Evolutionary conservation across 1,140 invertebrate species (phyloP), one percentile per base, ranked within the genome.

Genomic region (Plectrocnemia conspersa): DNA sequence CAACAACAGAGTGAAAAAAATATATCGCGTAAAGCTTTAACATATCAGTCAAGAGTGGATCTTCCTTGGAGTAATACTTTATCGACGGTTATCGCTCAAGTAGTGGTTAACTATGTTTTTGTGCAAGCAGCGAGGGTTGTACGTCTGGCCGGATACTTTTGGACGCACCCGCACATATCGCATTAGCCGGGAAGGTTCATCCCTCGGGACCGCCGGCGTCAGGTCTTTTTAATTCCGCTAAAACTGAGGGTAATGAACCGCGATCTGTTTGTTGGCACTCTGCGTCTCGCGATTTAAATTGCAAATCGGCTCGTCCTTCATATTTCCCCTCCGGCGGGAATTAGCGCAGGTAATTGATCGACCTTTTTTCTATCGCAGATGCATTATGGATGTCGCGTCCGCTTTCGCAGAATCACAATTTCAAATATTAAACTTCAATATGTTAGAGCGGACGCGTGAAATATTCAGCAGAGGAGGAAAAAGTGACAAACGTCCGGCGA

Each of bases 171-270:
- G 27, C 27, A 29, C 7, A 13, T 29, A 13, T 9, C 27, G n/a
- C 7, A 29, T 13, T 29, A 13, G 7, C 13, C 27, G 27, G 27
- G n/a, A 13, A 9, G 10, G 3, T 35, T 29, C 38, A 33, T 32
- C 46, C 54, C 46, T 23, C 25, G 32, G 19, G 24, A 27, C 40
- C 21, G 32, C 46, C 35, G 33, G 38, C 53, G 58, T 59, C 58
- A 59, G 58, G 53, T 48, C 47, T 38, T 54, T 59, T 55, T 59
- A 59, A 59, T 59, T 55, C 53, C 40, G 54, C 41, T 56, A 48
- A 55, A 59, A 59, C 48, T 56, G 53, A 16, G 24, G 58, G 56
- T 58, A 58, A 58, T 58, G 56, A 56, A 55, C 47, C 52, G 48
- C 32, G 48, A 55, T 52, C 46, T 56, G 58, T 59, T 59, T 56